Evolutionary conservation across 2,888 invertebrate species (phyloP), one percentile per base, ranked within the genome.

Genomic region (Leistus spinibarbis): DNA sequence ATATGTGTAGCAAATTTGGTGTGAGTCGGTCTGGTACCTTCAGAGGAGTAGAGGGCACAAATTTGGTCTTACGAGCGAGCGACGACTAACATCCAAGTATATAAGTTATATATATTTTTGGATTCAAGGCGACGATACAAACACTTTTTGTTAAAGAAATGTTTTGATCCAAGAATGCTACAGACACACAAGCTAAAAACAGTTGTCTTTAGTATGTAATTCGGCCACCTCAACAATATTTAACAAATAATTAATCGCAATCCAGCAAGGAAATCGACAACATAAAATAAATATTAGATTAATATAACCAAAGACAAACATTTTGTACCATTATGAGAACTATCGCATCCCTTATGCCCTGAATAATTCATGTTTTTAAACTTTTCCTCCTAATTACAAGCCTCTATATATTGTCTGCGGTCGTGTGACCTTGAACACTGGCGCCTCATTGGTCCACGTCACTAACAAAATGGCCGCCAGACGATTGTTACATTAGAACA

Each of bases 381-480:
- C 23, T 10, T 54, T 4, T 7, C 27, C 40, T 7, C 7, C 53
- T 71, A 71, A 71, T 71, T 71, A 71, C 71, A 71, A 64, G 24
- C 54, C 64, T 22, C 53, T 71, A 53, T 22, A 10, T 54, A 17
- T 13, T 63, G 19, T 17, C 62, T 17, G 22, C 54, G 54, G 64
- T 54, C 71, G 54, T 40, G 57, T 24, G 69, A 69, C 69, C 56
- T 69, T 69, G 54, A 40, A 40, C 22, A 19, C 16, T 71, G 63
- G 54, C 63, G 10, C 24, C 54, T 63, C 7, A 71, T 71, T 71
- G 71, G 71, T 71, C 71, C 71, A 71, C 71, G 63, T 64, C 19
- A 57, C 24, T 2, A 13, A 16, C 63, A 71, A 71, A 54, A 71
- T 71, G 71, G 71, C 56, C 23, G 10, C 40, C 13, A 40, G 13